These are phyloP conservation scores for Xanthia togata DNA, from an alignment of 2,888 invertebrate genomes.

Conservation along the genomic window DNA sequence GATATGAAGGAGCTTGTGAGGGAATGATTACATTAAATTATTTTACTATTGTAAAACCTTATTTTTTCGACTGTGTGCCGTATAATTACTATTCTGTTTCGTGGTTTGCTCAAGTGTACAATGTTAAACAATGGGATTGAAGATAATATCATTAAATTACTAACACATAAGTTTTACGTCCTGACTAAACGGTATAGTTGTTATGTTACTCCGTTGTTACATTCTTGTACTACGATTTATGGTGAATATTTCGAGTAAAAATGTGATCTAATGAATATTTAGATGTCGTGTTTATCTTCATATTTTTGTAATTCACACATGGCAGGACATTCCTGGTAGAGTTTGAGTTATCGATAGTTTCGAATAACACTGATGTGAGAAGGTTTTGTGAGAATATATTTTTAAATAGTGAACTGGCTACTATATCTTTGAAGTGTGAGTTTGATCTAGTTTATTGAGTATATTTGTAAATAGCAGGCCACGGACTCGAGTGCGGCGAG, in stretches of 20 bases:
- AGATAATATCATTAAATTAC: conserved; percentile 49
- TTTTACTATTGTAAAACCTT: conserved; percentile 50
- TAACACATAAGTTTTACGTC: conserved; percentile 35
- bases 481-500: conserved; percentile 46
- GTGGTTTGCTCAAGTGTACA: conserved; percentile 68
- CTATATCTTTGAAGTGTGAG: conserved; percentile 29
- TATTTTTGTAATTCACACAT: conserved; percentile 44
- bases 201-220: too few relatives aligned
- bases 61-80: conserved; percentile 53
- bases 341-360: conserved; percentile 30
- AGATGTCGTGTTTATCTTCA: conserved; percentile 40
- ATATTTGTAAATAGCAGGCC: conserved; percentile 55
- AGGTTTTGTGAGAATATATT: conserved; percentile 37
- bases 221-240: conserved; percentile 29
- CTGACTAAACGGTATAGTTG: conserved; percentile 29
- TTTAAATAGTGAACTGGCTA: conserved; percentile 46
- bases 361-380: conserved; percentile 22
- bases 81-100: conserved; percentile 51
- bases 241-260: conserved; percentile 31
- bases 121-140: conserved; percentile 60
- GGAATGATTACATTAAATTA: conserved; percentile 59
- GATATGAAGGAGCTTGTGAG: conserved; percentile 45
- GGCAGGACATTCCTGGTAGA: conserved; percentile 54
- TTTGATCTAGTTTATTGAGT: conserved; percentile 47
- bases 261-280: conserved; percentile 39